Evolutionary conservation across 2,797 vertebrate species (phyloP), one percentile per base, ranked within the genome.

Genomic region (Enteromius radiatus): DNA sequence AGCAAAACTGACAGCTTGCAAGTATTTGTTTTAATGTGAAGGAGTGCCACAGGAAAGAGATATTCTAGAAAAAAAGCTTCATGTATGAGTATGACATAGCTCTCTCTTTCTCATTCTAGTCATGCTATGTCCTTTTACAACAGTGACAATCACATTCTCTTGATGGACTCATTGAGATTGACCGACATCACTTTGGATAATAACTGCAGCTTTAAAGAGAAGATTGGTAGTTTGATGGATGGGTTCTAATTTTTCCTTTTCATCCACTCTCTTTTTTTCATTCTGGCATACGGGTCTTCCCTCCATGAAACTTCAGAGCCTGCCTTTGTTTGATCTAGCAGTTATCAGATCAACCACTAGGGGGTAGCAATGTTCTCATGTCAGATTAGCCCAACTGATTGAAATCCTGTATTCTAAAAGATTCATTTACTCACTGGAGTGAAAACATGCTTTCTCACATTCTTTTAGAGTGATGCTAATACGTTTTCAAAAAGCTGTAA

Each of bases 331-430:
- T 69, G 31, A 63, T 67, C 5, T 5, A 61, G 23, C 33, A 71
- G 31, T 71, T 68, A 49, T 52, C 45, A 3, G 8, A 69, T 54
- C 56, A 65, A 36, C 74, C 88, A 88, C 86, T 61, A 87, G 86
- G 78, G 84, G 86, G 84, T 73, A 85, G 84, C 59, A 76, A 54
- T 47, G 70, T 41, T 33, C 43, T 81, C 83, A 49, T 69, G 38
- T 82, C 68, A 45, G 75, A 52, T 26, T 21, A 23, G 19, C n/a
- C 26, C 38, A 49, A 54, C 36, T 73, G 73, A 80, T n/a, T 65
- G 5, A 49, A 67, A 49, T 61, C 8, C 23, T 61, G 77, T 82
- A 82, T 83, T 69, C 36, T 45, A 15, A 79, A 73, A 79, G 64
- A 85, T 83, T 79, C 10, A 78, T 85, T 82, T 68, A 68, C 61